Evolutionary conservation across 2,113 vertebrate genomes (phyloP).

Genomic region (Phyllostomus hastatus): DNA sequence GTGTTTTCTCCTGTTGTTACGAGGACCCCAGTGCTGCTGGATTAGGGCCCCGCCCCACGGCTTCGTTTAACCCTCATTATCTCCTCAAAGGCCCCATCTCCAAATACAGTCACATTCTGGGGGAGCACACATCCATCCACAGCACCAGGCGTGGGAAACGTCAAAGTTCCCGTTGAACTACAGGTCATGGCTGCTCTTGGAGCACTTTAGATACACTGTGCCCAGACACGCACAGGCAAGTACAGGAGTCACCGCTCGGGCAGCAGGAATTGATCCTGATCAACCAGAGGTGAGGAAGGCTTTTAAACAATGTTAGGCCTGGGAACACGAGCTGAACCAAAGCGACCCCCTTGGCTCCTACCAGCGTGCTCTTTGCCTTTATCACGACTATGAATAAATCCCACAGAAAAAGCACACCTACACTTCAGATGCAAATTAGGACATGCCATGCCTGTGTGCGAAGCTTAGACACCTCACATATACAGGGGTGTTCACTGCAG

Average conservation of each 20-base stretch:
- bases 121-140: not conserved
- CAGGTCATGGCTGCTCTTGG: not conserved
- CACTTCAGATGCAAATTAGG: not conserved
- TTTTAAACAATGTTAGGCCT: not conserved
- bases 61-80: not conserved
- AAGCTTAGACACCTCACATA: not conserved
- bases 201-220: not conserved
- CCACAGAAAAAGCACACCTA: not conserved
- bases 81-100: not conserved
- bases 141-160: not conserved
- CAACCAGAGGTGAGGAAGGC: not conserved
- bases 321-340: not conserved
- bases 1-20: not conserved
- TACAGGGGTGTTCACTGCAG: not conserved
- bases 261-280: not conserved
- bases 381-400: not conserved
- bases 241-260: not conserved
- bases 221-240: not conserved
- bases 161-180: not conserved
- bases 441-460: not conserved
- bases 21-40: not conserved
- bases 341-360: not conserved
- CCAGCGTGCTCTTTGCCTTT: not conserved
- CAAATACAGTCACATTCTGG: not conserved
- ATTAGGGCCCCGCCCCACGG: not conserved